Conservation (phyloP, 1,140 invertebrate genomes). For the Atta texana region DNA sequence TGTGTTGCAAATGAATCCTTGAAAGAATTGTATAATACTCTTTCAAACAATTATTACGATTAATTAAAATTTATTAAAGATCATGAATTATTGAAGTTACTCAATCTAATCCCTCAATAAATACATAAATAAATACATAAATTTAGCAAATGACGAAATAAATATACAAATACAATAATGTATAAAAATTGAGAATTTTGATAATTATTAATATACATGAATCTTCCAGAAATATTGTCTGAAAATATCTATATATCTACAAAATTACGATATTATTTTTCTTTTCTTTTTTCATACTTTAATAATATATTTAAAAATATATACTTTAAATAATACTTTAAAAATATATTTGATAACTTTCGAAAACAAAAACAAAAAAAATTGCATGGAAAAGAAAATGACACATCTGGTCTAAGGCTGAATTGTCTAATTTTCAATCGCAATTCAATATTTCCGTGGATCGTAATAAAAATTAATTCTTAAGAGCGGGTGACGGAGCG, state of each 20-base stretch:
- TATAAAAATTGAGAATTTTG: background rate
- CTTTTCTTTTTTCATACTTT: background rate
- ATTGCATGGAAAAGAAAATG: background rate
- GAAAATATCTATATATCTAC: background rate
- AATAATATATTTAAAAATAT: background rate
- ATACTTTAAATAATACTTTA: too few species aligned
- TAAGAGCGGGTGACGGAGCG: slow-evolving; percentile 16
- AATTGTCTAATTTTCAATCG: background rate
- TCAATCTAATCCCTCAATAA: background rate
- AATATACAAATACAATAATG: background rate
- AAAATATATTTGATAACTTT: background rate
- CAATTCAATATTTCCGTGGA: background rate
- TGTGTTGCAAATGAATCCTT: background rate
- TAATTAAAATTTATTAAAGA: background rate
- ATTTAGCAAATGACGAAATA: background rate
- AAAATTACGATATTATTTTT: background rate
- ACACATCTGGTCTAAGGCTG: background rate
- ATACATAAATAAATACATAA: background rate
- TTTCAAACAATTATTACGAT: background rate
- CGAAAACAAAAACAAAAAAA: background rate
- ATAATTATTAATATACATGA: background rate
- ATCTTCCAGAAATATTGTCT: background rate
- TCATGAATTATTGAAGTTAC: background rate
- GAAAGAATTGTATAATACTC: background rate
- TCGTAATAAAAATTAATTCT: slow-evolving; percentile 28